Evolutionary conservation across 2,113 vertebrate species (phyloP).

Genomic region (Prietella phreatophila): DNA sequence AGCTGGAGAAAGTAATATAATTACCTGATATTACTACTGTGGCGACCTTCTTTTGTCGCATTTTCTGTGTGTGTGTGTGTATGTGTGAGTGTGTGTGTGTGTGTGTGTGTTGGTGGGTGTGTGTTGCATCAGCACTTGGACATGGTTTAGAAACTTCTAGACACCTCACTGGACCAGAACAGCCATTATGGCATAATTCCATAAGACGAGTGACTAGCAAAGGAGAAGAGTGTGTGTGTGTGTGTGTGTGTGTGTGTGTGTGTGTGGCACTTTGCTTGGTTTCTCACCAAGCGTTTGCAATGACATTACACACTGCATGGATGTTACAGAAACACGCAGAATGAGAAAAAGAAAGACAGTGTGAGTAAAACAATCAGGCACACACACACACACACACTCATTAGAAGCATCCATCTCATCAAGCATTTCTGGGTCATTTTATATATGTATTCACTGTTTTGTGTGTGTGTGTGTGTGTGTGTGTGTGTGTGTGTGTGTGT

Average conservation of each 20-base stretch:
- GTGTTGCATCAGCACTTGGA: neutral
- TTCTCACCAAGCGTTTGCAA: neutral
- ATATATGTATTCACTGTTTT: neutral
- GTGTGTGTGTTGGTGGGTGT: neutral
- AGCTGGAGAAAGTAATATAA: slow-evolving; percentile 5
- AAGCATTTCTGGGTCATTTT: neutral
- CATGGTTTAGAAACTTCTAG: neutral
- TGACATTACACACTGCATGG: neutral
- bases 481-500: slow-evolving; percentile 2
- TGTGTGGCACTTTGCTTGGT: neutral
- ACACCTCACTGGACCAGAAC: neutral
- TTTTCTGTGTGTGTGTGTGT: neutral
- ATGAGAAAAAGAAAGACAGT: neutral
- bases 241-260: neutral
- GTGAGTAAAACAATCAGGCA: neutral
- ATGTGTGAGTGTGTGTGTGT: no score
- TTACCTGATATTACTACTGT: slow-evolving; percentile 7
- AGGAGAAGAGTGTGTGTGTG: neutral
- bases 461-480: neutral
- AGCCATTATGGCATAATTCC: neutral
- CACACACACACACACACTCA: neutral
- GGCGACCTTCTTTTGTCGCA: neutral
- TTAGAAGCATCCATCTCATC: neutral
- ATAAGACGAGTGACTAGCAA: neutral
- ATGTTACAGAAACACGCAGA: neutral